A percentile compares a stretch with the other conserved stretches of the same genome.
Evolutionary conservation across 2,797 vertebrate species (phyloP).

Genomic region (Oreochromis mossambicus): DNA sequence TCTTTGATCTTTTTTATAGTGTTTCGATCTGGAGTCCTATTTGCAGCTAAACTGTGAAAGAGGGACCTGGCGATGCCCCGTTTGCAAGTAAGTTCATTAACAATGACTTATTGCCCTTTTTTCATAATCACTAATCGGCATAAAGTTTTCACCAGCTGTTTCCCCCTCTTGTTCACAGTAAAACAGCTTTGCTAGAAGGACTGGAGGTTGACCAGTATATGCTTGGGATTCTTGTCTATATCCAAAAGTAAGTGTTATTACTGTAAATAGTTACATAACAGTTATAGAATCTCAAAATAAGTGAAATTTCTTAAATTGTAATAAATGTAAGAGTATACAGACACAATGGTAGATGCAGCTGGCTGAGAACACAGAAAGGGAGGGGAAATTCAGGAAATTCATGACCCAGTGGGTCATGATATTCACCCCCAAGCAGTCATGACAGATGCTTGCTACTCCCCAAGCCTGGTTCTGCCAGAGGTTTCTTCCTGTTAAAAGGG

Average conservation of each 20-base stretch:
- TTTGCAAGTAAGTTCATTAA: slow-evolving; percentile 88
- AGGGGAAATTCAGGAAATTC: background rate
- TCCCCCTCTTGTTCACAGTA: slow-evolving; percentile 71
- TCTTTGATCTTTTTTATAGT: slow-evolving; percentile 69
- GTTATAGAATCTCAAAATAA: background rate
- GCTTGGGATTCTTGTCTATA: slow-evolving; percentile 93
- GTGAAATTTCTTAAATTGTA: background rate
- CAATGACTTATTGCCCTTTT: background rate
- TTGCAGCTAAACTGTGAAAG: slow-evolving; percentile 95
- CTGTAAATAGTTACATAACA: background rate
- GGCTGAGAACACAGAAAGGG: background rate
- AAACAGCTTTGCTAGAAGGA: slow-evolving; percentile 91
- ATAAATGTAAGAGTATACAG: background rate
- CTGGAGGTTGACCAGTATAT: slow-evolving; percentile 98
- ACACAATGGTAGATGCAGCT: background rate
- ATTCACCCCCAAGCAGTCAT: background rate
- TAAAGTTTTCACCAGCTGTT: background rate
- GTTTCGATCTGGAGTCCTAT: slow-evolving; percentile 95
- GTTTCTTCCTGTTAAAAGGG: background rate
- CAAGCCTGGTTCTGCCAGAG: background rate
- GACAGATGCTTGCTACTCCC: background rate
- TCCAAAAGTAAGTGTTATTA: slow-evolving; percentile 85
- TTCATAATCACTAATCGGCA: background rate
- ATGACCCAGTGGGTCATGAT: background rate
- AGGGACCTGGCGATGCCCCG: slow-evolving; percentile 95